Evolutionary conservation across 1,140 invertebrate species (phyloP), one percentile per base, ranked within the genome.

Genomic region (Drosophila pallidifrons): DNA sequence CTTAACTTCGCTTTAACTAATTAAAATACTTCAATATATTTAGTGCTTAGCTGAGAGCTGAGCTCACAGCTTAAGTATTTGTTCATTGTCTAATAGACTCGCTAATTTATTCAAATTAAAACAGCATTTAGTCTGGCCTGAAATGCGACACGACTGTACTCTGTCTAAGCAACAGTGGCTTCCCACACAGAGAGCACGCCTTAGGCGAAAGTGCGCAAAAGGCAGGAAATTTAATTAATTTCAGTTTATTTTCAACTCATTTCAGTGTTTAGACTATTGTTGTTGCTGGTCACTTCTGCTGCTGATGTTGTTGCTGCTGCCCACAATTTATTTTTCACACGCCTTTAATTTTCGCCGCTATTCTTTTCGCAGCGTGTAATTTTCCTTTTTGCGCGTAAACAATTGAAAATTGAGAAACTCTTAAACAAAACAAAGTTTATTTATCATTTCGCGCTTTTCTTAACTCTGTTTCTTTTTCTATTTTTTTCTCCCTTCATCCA

Each of bases 101-200:
- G 41, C 11, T 80, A 80, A 80, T 78, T 78, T 78, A 80, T 80
- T 78, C 78, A 80, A 80, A 80, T 80, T 78, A 75, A 80, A 80
- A 70, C 75, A 71, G 55, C 54, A 55, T 74, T 77, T 77, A 51
- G 57, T 47, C 43, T 61, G 64, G 41, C 30, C 41, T 72, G 47
- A 69, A 46, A 58, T 38, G 38, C 16, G 25, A 11, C 47, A 47
- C 35, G 13, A 20, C 46, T 63, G 30, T 51, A 11, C 20, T 3
- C 3, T 3, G 20, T 25, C 20, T 25, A 3, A 25, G 20, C 54
- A 25, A 80, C 78, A 80, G 35, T 78, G 35, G 70, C 60, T 45
- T 64, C 78, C 43, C 64, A 63, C 72, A 70, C 54, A 75, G 38
- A 47, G 60, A 11, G 70, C 52, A 58, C 41, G 51, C 57, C 49